Conservation (phyloP, 2,888 invertebrate genomes). For the Emmelina monodactyla region DNA sequence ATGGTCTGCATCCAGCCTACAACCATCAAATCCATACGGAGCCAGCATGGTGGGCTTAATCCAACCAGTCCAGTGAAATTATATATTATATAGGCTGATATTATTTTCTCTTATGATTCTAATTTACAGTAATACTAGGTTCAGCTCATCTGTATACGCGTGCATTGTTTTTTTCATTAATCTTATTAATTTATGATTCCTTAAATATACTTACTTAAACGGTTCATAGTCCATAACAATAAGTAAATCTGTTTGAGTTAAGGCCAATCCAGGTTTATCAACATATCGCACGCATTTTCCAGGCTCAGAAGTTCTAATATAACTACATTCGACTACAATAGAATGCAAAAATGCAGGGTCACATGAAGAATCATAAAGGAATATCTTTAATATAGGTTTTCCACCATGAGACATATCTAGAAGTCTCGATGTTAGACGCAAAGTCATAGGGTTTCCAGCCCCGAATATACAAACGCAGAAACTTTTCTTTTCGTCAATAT, state of each 20-base stretch:
- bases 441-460: slow-evolving; percentile 31
- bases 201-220: slow-evolving; percentile 28
- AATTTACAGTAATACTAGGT: no score
- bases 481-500: slow-evolving; percentile 17
- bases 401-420: slow-evolving; percentile 26
- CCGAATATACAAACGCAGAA: slow-evolving; percentile 41
- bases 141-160: no score
- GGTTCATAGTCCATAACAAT: slow-evolving; percentile 57
- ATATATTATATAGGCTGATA: no score
- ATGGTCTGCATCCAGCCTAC: no score
- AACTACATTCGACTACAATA: slow-evolving; percentile 41
- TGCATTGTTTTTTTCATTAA: not conserved
- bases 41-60: no score
- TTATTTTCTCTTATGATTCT: no score
- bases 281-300: slow-evolving; percentile 41
- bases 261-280: slow-evolving; percentile 45
- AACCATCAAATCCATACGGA: no score
- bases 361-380: slow-evolving; percentile 32
- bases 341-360: slow-evolving; percentile 28
- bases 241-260: slow-evolving; percentile 55
- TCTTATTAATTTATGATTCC: not conserved
- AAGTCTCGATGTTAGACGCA: slow-evolving; percentile 39
- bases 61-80: no score
- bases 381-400: slow-evolving; percentile 36
- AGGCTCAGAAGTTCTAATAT: slow-evolving; percentile 26